Base-by-base conservation (phyloP, 2,797 vertebrate species). In the Coregonus suidteri region DNA sequence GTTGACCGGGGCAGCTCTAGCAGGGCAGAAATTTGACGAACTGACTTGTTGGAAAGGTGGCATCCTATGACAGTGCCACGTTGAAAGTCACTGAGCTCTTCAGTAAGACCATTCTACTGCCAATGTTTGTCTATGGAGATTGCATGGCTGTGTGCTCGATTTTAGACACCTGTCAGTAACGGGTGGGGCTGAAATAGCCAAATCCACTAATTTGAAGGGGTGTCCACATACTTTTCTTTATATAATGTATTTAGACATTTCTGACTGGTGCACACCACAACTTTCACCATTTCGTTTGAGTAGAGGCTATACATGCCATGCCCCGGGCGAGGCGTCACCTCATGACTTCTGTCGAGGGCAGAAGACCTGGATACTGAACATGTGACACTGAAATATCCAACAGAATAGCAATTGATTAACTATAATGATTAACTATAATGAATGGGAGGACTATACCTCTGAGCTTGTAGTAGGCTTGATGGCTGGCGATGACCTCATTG, bases 401-500 rank as follows among this genome's bases (percentile, higher is more conserved):
- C 20, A 62, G 20, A 62, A 62, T 25, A 25, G 1, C 1, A 25
- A 4, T 62, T 25, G 25, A 25, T 25, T 25, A 25, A 25, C 31
- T 34, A 34, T 34, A 34, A 34, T 18, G 25, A 25, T 3, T 25
- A 64, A 13, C 9, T 64, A 18, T 25, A 64, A 30, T 64, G 3
- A 64, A 64, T 25, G 16, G 3, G 3, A 9, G 18, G 16, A 20
- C 56, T 31, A 47, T 93, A 96, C 96, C 95, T 95, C 95, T 89
- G 75, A 97, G 91, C 88, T 94, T 96, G 80, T 97, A 98, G 90
- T 98, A 98, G 1, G 93, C 93, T 87, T 94, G 94, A 80, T 98
- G 96, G 84, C 94, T 97, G 84, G 94, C 94, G 79, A 98, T 84
- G 75, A 97, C 94, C 65, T 99, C 94, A 7, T 90, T 90, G 74